phyloP scores from a whole-genome alignment of 2,797 vertebrate species.

The Cephalopachus bancanus region DNA sequence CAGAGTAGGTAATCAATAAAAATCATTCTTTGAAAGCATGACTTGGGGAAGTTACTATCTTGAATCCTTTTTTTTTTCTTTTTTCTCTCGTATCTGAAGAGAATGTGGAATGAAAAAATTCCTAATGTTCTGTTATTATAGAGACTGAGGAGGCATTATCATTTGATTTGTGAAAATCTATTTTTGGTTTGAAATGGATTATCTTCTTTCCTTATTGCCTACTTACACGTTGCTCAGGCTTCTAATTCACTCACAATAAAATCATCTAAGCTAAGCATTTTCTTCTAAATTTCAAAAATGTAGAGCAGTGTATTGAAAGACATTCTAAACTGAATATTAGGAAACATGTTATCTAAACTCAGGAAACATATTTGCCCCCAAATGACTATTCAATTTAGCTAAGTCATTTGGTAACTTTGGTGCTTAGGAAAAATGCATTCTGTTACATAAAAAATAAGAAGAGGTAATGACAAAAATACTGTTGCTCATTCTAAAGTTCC shows the following conservation, averaged over 20 bases:
- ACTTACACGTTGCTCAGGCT: neutral
- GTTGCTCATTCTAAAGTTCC: neutral
- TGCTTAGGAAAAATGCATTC: neutral
- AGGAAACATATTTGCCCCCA: neutral
- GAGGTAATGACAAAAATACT: neutral
- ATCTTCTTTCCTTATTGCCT: neutral
- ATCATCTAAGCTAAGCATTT: neutral
- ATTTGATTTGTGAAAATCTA: neutral
- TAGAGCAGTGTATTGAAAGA: neutral
- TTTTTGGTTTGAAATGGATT: neutral
- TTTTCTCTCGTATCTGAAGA: neutral
- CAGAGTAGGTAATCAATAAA: neutral
- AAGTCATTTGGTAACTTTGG: neutral
- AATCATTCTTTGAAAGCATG: neutral
- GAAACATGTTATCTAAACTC: neutral
- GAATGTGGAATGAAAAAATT: neutral
- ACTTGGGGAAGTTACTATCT: neutral
- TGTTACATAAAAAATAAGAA: neutral
- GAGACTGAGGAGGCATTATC: neutral
- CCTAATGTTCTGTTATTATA: neutral
- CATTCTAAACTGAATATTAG: neutral
- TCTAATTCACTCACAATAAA: neutral
- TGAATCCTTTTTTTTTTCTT: neutral
- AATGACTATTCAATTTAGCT: neutral
- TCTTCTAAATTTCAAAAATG: slow-evolving; percentile 27